Evolutionary conservation across 2,113 vertebrate genomes (phyloP).

Genomic region (Scopus umbretta): DNA sequence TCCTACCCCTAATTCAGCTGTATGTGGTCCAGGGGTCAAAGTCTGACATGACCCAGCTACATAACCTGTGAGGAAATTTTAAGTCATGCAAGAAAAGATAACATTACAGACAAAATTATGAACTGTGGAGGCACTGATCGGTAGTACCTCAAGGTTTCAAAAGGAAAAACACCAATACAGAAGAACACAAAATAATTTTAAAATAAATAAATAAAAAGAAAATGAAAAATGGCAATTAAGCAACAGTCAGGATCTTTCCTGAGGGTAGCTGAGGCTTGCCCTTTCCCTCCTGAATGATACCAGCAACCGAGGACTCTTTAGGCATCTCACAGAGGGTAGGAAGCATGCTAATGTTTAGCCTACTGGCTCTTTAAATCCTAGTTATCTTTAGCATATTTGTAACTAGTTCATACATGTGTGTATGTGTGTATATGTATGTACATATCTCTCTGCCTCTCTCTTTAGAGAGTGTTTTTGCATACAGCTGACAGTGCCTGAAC

Average conservation of each 20-base stretch:
- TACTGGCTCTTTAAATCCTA: neutral
- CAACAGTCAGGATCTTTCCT: neutral
- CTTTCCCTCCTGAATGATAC: neutral
- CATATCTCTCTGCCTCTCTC: too few relatives aligned
- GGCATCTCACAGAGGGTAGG: neutral
- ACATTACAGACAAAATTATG: neutral
- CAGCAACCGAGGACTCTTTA: neutral
- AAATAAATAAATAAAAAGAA: neutral
- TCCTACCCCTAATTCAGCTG: neutral
- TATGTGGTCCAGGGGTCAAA: neutral
- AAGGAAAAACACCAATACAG: neutral
- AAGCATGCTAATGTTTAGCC: neutral
- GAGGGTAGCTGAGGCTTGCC: neutral
- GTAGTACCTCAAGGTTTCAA: neutral
- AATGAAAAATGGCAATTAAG: neutral
- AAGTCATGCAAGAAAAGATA: neutral
- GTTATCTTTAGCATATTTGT: neutral
- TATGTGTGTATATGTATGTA: fast-evolving
- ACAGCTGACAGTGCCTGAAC: neutral
- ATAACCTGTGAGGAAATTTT: neutral
- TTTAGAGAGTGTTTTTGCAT: neutral
- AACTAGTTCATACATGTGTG: too few relatives aligned
- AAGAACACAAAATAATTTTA: neutral
- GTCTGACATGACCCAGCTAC: neutral
- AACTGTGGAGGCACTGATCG: neutral